phyloP scores from a whole-genome alignment of 2,888 invertebrate genomes.

The Alsophila aescularia region DNA sequence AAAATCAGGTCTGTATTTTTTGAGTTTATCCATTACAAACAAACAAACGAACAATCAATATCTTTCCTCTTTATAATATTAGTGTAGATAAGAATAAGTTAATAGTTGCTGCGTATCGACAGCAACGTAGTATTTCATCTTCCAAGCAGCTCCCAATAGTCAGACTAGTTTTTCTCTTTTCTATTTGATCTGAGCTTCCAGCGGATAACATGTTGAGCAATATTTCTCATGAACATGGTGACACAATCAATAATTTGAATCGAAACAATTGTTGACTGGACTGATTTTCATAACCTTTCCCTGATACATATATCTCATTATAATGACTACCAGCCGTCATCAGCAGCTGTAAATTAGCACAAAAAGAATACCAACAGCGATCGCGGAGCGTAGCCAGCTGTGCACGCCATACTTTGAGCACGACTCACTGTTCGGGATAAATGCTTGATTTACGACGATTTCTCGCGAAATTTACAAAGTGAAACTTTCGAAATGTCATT shows the following conservation, averaged over 20 bases:
- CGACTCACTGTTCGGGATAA: constrained; percentile 45
- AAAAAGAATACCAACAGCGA: constrained; percentile 1
- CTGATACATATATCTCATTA: not conserved
- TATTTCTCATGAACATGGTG: too few species aligned
- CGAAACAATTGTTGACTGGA: not conserved
- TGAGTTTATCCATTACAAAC: too few species aligned
- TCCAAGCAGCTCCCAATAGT: too few species aligned
- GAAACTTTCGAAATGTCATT: constrained; percentile 40
- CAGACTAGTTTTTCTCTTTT: too few species aligned
- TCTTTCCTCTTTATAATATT: too few species aligned
- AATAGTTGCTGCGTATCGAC: too few species aligned
- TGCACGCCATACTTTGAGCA: constrained; percentile 25
- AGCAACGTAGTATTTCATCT: too few species aligned
- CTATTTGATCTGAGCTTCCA: too few species aligned
- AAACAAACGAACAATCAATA: too few species aligned
- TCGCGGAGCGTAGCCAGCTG: constrained; percentile 6
- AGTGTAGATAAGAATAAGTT: too few species aligned
- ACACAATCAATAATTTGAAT: not conserved
- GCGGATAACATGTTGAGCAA: too few species aligned
- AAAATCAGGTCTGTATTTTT: too few species aligned
- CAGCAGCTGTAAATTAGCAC: constrained; percentile 12
- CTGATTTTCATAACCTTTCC: not conserved
- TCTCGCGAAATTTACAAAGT: constrained; percentile 47
- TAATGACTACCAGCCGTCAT: constrained; percentile 4
- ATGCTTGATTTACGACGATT: constrained; percentile 51